Evolutionary conservation across 2,888 invertebrate species (phyloP).

Genomic region (Lottia gigantea): DNA sequence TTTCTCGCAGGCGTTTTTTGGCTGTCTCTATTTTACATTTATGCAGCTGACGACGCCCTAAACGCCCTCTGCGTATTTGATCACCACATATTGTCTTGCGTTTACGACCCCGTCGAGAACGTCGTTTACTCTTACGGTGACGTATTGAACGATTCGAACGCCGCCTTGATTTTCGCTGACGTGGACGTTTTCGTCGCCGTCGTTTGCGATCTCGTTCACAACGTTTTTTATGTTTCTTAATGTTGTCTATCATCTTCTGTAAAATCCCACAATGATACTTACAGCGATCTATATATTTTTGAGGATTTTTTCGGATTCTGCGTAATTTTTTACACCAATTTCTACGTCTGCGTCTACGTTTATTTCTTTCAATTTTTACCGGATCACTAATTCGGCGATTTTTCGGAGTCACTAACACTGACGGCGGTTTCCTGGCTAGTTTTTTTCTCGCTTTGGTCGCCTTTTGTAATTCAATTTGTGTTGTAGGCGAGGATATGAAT

Average conservation of each 20-base stretch:
- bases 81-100: no score
- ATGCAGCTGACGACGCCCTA: no score
- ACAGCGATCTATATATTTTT: constrained; percentile 22
- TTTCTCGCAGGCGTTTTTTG: no score
- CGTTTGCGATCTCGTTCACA: constrained; percentile 7
- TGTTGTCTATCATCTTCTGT: constrained; percentile 20
- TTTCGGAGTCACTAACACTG: constrained; percentile 1
- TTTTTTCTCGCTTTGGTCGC: neutral
- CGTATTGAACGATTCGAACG: neutral
- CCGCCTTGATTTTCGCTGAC: constrained; percentile 4
- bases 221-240: constrained; percentile 21
- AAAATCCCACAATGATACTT: constrained; percentile 25
- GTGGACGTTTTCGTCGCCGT: constrained; percentile 4
- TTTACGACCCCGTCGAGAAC: no score
- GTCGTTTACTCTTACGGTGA: no score
- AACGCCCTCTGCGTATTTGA: no score
- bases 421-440: neutral
- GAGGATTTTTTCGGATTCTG: constrained; percentile 19
- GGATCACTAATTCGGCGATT: constrained; percentile 13
- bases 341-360: constrained; percentile 22
- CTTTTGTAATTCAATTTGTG: neutral
- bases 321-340: constrained; percentile 25
- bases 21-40: no score
- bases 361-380: constrained; percentile 15
- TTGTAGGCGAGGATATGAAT: constrained; percentile 21